Percentiles rank a stretch among this genome's conserved stretches.
Conservation (phyloP, 2,888 invertebrate genomes). For the Leptinotarsa haldemani region DNA sequence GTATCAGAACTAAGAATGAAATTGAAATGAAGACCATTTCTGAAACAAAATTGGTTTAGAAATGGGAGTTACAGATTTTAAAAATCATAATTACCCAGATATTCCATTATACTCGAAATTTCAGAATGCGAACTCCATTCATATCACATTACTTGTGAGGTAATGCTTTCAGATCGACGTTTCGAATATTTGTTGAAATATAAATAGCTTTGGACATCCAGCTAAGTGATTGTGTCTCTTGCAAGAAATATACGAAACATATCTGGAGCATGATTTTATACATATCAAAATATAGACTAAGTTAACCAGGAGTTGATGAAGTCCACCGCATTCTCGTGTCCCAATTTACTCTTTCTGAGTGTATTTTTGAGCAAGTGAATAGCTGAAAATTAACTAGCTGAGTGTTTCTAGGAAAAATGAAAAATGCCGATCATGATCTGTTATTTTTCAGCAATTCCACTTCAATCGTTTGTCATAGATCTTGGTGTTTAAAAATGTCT, state of each 20-base stretch:
- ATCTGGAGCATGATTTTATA: conserved; percentile 43
- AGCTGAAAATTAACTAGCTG: conserved; percentile 13
- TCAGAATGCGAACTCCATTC: conserved; percentile 3
- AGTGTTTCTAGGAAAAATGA: background rate
- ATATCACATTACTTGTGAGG: background rate
- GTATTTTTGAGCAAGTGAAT: conserved; percentile 37
- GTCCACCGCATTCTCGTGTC: conserved; percentile 54
- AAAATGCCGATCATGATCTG: conserved; percentile 13
- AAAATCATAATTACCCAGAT: background rate
- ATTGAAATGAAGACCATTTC: background rate
- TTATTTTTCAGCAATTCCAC: conserved; percentile 9
- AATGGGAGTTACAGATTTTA: background rate
- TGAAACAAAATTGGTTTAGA: background rate
- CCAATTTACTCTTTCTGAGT: conserved; percentile 47
- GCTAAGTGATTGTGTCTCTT: conserved; percentile 61
- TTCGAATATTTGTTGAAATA: conserved; percentile 41
- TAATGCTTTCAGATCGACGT: conserved; percentile 14
- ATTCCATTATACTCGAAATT: background rate
- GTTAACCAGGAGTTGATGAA: conserved; percentile 39
- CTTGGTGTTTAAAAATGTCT: conserved; percentile 52
- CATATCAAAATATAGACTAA: conserved; percentile 55
- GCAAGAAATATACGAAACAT: conserved; percentile 45
- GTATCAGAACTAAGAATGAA: background rate
- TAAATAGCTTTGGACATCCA: conserved; percentile 38
- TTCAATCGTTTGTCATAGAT: conserved; percentile 45